These are phyloP conservation scores for Caenorhabditis drosophilae DNA, from an alignment of 2,888 invertebrate genomes.

Conservation along the genomic window DNA sequence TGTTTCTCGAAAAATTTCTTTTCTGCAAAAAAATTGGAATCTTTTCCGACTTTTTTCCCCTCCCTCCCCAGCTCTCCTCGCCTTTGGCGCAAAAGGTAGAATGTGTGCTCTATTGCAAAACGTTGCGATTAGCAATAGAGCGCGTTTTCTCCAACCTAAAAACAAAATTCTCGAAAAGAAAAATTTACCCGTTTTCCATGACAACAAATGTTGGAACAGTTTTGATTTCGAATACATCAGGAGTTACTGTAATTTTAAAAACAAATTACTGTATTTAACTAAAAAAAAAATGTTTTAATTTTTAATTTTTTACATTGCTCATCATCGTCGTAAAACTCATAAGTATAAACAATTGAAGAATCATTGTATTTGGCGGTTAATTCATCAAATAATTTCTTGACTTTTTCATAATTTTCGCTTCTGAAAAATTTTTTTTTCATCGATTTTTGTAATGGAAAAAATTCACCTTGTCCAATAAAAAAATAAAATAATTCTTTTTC, in stretches of 20 bases:
- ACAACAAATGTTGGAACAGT: conserved; percentile 21
- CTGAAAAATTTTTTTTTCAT: conserved; percentile 7
- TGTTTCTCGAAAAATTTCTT: conserved; percentile 16
- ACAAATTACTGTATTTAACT: neutral
- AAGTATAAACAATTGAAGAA: conserved; percentile 25
- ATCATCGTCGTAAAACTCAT: conserved; percentile 21
- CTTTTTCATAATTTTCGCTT: conserved; percentile 11
- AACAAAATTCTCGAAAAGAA: neutral
- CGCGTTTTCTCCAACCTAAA: too few species aligned
- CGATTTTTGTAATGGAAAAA: neutral
- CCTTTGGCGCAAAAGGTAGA: too few species aligned
- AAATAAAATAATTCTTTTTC: conserved; percentile 28
- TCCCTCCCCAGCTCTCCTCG: too few species aligned
- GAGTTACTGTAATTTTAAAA: conserved; percentile 33
- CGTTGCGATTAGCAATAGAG: too few species aligned
- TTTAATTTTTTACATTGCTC: conserved; percentile 9
- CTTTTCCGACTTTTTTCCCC: neutral
- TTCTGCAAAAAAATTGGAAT: conserved; percentile 7
- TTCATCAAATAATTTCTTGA: conserved; percentile 28
- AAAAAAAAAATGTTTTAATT: neutral
- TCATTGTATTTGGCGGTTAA: conserved; percentile 30
- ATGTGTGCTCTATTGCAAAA: too few species aligned
- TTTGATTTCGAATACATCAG: conserved; percentile 19
- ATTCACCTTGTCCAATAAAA: conserved; percentile 20
- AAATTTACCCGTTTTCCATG: conserved; percentile 24